Evolutionary conservation across 37 sponge, comb jelly and placozoan genomes (phyloP).

Genomic region (Hexactinellida sp.): DNA sequence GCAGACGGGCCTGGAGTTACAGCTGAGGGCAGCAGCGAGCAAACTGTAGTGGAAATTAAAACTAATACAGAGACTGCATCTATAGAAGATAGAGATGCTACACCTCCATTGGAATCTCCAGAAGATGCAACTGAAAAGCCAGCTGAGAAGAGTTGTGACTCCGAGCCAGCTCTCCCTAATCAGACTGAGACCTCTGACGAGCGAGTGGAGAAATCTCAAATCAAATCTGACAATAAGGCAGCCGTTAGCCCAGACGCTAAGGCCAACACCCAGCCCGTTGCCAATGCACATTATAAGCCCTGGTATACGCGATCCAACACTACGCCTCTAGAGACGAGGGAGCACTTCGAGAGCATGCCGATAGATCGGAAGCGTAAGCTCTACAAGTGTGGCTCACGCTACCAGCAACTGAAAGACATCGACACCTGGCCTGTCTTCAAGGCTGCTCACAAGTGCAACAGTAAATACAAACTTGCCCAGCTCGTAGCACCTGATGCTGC

Average conservation of each 20-base stretch:
- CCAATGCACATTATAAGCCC: too few relatives aligned
- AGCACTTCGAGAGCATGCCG: slow-evolving; percentile 31
- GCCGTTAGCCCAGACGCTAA: too few relatives aligned
- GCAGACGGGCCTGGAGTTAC: too few relatives aligned
- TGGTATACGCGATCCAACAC: not conserved
- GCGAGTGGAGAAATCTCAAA: too few relatives aligned
- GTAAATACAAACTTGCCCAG: not conserved
- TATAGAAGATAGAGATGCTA: not conserved
- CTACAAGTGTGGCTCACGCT: slow-evolving; percentile 46
- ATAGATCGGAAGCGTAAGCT: slow-evolving; percentile 50
- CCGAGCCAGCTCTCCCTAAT: too few relatives aligned
- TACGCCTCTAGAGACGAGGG: not conserved
- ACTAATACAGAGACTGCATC: not conserved
- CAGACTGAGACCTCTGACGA: too few relatives aligned
- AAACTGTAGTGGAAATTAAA: not conserved
- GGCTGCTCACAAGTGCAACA: not conserved
- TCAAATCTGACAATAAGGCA: too few relatives aligned
- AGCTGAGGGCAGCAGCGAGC: too few relatives aligned
- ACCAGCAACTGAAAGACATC: slow-evolving; percentile 37
- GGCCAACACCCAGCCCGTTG: too few relatives aligned
- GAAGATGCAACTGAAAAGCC: not conserved
- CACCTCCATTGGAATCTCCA: not conserved
- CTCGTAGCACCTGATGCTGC: not conserved
- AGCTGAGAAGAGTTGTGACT: too few relatives aligned
- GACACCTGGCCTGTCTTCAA: slow-evolving; percentile 32